These are phyloP conservation scores for Psylliodes chrysocephalus DNA, from an alignment of 2,888 invertebrate genomes.

Conservation along the genomic window DNA sequence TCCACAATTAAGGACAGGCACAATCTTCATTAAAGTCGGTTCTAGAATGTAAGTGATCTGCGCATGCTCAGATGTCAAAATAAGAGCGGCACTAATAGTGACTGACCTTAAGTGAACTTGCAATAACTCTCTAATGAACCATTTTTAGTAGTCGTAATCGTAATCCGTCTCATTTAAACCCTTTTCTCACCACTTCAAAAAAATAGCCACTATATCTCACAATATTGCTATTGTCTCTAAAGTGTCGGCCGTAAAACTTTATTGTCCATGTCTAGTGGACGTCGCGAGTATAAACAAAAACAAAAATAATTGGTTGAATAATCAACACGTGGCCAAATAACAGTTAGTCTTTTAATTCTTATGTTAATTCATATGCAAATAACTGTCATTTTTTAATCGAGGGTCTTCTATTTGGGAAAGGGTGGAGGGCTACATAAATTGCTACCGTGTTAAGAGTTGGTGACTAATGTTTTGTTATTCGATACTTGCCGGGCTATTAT, in stretches of 20 bases:
- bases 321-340: conserved; percentile 44
- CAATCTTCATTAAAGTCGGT: no score
- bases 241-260: conserved; percentile 35
- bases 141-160: no score
- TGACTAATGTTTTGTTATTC: conserved; percentile 14
- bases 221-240: conserved; percentile 31
- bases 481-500: conserved; percentile 1
- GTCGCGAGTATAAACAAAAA: conserved; percentile 36
- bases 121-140: no score
- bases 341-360: conserved; percentile 19
- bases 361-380: conserved; percentile 51
- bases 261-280: conserved; percentile 36
- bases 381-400: conserved; percentile 38
- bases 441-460: conserved; percentile 21
- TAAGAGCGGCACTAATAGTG: no score
- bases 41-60: no score
- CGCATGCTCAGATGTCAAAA: no score
- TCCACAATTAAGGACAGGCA: no score
- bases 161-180: conserved; percentile 9
- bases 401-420: conserved; percentile 30
- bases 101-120: no score
- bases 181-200: conserved; percentile 12
- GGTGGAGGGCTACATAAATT: conserved; percentile 31
- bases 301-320: conserved; percentile 41
- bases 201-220: conserved; percentile 17